Evolutionary conservation across 2,888 invertebrate species (phyloP).

Genomic region (Sarcophaga carnaria): DNA sequence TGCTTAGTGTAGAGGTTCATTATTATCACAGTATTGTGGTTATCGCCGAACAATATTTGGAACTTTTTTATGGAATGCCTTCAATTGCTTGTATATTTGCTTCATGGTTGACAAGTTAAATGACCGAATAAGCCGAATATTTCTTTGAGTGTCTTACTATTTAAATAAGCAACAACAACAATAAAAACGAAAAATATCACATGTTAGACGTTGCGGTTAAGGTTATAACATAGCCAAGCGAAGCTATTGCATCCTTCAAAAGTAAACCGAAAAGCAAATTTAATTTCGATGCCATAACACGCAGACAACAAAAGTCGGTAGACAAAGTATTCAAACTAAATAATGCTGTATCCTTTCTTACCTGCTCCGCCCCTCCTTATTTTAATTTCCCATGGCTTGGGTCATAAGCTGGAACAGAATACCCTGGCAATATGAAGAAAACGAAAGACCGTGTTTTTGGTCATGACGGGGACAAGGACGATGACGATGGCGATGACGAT

Average conservation of each 20-base stretch:
- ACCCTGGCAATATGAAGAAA: slow-evolving; percentile 1
- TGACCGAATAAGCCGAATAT: too few species aligned
- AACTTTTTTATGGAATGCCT: too few species aligned
- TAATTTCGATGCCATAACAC: slow-evolving; percentile 3
- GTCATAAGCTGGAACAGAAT: neutral
- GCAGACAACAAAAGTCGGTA: slow-evolving; percentile 10
- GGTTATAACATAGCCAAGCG: neutral
- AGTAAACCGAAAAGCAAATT: neutral
- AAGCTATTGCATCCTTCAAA: neutral
- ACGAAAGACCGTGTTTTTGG: neutral
- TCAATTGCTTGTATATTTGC: too few species aligned
- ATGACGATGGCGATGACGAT: neutral
- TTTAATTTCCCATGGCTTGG: neutral
- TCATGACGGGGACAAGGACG: neutral
- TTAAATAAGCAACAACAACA: too few species aligned
- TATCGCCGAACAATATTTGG: too few species aligned
- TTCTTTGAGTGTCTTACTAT: too few species aligned
- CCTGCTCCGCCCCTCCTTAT: neutral
- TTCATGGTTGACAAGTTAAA: too few species aligned
- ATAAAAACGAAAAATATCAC: too few species aligned
- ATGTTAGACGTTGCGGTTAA: neutral
- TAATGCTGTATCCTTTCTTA: neutral
- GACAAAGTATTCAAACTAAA: neutral
- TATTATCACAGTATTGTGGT: too few species aligned
- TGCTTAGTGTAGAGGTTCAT: too few species aligned